Base-by-base conservation (phyloP, 2,888 invertebrate species). In the Drosophila mimetica region DNA sequence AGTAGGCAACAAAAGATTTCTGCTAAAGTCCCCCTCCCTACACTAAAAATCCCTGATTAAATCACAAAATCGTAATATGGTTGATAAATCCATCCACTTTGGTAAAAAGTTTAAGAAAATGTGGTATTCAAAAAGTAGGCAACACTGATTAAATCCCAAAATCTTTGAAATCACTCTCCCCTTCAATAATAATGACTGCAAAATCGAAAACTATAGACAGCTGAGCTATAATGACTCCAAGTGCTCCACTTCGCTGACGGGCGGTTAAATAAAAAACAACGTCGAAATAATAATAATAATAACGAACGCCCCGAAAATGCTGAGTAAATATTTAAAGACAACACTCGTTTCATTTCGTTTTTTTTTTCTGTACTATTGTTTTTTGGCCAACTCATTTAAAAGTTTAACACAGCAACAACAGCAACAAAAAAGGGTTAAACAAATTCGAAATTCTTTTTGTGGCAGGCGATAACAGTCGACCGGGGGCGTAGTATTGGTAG, bases 241-340 rank as follows among this genome's bases (percentile, higher is more conserved):
- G 71, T 86, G 86, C 84, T 80, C 75, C 64, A 86, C 65, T 87
- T 76, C 64, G 73, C 71, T 74, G 87, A 81, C 74, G 67, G 36
- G 55, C 71, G 73, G 75, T 71, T 77, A 66, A 64, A 51, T 57
- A 54, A 51, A 32, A 30, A 42, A 14, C 37, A 18, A 9, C 16
- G 11, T 11, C 4, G 39, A 32, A 46, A 69, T 46, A n/a, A 64
- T 53, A 51, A 59, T 47, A 47, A 47, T 48, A 57, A 57, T 20
- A 60, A 66, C 41, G 54, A 36, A 30, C 44, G 32, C 60, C 42
- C 42, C 25, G 60, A 79, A 90, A 90, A 90, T 89, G 87, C 89
- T 89, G 89, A 86, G 90, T 90, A 91, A 91, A 91, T 91, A 91
- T 91, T 91, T 89, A 86, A 82, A 83, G 81, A 64, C 69, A 67